Evolutionary conservation across 2,888 invertebrate genomes (phyloP), one percentile per base, ranked within the genome.

Genomic region (Sarcophaga carnaria): DNA sequence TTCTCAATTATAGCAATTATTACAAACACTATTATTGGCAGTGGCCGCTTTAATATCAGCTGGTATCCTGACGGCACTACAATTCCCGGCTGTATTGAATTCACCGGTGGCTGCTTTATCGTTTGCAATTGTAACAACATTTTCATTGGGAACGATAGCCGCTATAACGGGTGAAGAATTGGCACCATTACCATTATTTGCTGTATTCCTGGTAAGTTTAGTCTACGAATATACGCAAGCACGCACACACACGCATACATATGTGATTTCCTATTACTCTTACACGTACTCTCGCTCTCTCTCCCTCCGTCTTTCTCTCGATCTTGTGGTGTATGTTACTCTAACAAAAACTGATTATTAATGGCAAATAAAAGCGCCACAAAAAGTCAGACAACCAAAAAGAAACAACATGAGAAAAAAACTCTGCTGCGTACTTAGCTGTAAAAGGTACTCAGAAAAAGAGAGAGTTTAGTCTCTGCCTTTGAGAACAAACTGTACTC

Each of bases 171-270:
- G 93, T 76, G 92, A 90, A 64, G 90, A 91, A 82, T 89, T 94
- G 88, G 94, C 94, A 25, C 93, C 93, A 27, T 88, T 94, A 89
- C 96, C 97, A 0, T 94, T 97, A 62, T 97, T 97, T 91, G 96
- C 96, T 49, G 94, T 97, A 3, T 95, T 97, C 89, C 93, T 97
- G 93, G 95, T 95, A 90, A 94, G 94, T 92, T 71, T 25, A 62
- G 4, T n/a, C n/a, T 10, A 25, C 22, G 8, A 20, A 37, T 62
- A 62, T 20, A 72, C 3, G 45, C 20, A 8, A 12, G 25, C 25
- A 71, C 3, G 3, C 70, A 69, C n/a, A 10, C n/a, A 47, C 67
- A 69, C 22, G 54, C 54, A 14, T 14, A 54, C 12, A 54, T 54
- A 17, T 54, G 17, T 54, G 17, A 54, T 54, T 54, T 54, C 37